Percentiles rank a stretch among this genome's conserved stretches.
Conservation (phyloP, 2,797 vertebrate genomes). For the Acomys russatus region DNA sequence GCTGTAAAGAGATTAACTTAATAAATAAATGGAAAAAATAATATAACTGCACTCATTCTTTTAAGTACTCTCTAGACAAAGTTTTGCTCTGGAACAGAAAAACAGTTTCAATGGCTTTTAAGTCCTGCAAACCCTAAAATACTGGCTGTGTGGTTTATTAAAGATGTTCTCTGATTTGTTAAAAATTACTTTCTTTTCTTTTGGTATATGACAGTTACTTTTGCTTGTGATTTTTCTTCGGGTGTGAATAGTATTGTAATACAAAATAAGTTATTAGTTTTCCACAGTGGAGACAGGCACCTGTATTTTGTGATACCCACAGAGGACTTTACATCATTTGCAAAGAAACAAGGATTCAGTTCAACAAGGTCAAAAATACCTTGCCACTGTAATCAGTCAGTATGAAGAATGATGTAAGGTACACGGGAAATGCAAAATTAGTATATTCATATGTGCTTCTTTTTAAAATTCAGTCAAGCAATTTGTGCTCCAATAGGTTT, state of each 20-base stretch:
- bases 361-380: constrained; percentile 70
- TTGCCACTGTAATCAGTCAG: constrained; percentile 37
- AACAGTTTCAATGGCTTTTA: background rate
- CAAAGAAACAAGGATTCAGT: background rate
- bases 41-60: background rate
- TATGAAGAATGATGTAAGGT: constrained; percentile 38
- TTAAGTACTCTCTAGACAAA: background rate
- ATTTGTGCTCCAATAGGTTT: constrained; percentile 85
- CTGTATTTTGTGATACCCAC: constrained; percentile 28
- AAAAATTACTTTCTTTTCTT: background rate
- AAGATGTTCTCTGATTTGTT: background rate
- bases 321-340: constrained; percentile 12
- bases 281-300: constrained; percentile 24
- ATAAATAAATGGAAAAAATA: too few species aligned
- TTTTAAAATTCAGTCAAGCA: constrained; percentile 82
- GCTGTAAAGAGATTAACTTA: too few species aligned
- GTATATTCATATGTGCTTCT: constrained; percentile 79
- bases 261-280: constrained; percentile 72
- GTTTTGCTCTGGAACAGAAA: background rate
- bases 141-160: background rate
- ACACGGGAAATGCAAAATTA: constrained; percentile 73
- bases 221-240: background rate
- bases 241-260: background rate
- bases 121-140: background rate
- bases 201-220: constrained; percentile 29